Evolutionary conservation across 2,113 vertebrate genomes (phyloP).

Genomic region (Aptenodytes forsteri): DNA sequence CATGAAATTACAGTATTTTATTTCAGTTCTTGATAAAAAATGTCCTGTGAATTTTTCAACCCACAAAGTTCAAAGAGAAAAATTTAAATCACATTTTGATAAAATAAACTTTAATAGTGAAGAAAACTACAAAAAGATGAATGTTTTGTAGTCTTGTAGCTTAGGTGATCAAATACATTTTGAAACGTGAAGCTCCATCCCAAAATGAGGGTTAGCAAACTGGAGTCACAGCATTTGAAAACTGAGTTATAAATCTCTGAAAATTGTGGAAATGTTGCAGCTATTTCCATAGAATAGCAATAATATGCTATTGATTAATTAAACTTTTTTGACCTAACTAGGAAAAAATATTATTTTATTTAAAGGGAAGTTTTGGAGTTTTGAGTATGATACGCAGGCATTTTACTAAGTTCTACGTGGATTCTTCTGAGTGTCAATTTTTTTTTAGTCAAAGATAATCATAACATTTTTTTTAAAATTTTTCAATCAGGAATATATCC

Average conservation of each 20-base stretch:
- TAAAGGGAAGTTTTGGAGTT: neutral
- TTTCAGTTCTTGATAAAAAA: conserved; percentile 1
- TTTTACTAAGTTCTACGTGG: neutral
- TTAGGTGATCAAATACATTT: neutral
- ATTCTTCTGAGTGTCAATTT: neutral
- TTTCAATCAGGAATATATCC: neutral
- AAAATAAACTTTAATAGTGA: neutral
- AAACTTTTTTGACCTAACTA: neutral
- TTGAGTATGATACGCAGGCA: neutral
- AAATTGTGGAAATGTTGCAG: neutral
- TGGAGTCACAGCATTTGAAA: conserved; percentile 2
- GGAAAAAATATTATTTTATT: neutral
- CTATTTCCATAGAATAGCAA: neutral
- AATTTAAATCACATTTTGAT: neutral
- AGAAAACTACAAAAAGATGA: neutral
- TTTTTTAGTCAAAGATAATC: neutral
- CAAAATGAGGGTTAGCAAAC: neutral
- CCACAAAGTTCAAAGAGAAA: neutral
- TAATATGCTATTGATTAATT: neutral
- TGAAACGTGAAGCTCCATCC: neutral
- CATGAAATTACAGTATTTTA: conserved; percentile 23
- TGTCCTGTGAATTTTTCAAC: neutral
- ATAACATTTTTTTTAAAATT: neutral
- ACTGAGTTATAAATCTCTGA: neutral
- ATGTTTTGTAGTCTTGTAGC: neutral